A percentile compares a stretch with the other conserved stretches of the same genome.
Evolutionary conservation across 2,797 vertebrate species (phyloP).

Genomic region (Tragopan temminckii): DNA sequence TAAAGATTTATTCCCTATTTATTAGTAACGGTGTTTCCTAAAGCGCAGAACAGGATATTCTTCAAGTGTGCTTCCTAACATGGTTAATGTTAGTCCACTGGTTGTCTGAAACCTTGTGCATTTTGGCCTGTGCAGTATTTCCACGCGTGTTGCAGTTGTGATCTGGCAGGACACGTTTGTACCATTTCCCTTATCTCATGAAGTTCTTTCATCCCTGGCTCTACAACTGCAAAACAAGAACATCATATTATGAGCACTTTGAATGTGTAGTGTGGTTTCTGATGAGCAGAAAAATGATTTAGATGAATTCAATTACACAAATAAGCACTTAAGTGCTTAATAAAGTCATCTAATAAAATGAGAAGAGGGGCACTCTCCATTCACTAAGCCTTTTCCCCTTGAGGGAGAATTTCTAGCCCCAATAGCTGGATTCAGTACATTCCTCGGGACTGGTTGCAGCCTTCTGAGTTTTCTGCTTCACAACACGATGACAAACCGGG

Average conservation of each 20-base stretch:
- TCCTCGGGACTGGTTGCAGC: background rate
- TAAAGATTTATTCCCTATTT: background rate
- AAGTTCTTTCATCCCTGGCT: background rate
- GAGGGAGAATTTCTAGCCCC: background rate
- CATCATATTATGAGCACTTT: background rate
- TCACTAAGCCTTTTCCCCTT: constrained; percentile 9
- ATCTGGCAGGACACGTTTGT: background rate
- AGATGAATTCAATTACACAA: background rate
- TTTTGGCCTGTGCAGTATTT: background rate
- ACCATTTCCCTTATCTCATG: background rate
- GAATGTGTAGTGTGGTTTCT: background rate
- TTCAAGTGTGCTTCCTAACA: background rate
- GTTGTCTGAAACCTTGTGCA: background rate
- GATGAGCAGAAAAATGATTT: background rate
- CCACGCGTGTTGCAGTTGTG: background rate
- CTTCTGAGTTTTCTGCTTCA: background rate
- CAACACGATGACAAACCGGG: background rate
- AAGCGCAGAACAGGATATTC: background rate
- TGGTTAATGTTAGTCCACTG: background rate
- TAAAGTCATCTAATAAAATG: constrained; percentile 20
- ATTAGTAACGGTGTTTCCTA: background rate
- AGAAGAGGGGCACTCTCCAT: background rate
- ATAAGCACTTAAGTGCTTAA: background rate
- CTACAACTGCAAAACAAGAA: background rate
- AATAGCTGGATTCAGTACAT: background rate